Conservation (phyloP, 2,888 invertebrate species). For the Drosophila quinaria region DNA sequence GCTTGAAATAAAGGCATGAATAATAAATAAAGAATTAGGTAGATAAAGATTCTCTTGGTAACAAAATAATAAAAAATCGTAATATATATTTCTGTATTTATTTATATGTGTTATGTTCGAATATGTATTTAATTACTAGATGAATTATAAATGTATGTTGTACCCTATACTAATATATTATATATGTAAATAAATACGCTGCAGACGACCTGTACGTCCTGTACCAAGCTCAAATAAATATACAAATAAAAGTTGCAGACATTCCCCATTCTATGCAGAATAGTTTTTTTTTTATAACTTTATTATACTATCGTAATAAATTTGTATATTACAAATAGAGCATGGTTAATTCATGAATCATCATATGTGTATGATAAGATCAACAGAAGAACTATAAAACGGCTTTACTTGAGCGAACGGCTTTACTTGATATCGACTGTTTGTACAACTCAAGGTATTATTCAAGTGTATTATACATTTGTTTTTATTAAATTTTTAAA, state of each 20-base stretch:
- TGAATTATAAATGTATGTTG: not conserved
- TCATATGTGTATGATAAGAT: not conserved
- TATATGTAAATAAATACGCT: not conserved
- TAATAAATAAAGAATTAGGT: too few relatives aligned
- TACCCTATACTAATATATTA: conserved; percentile 7
- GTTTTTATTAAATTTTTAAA: conserved; percentile 27
- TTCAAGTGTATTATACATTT: conserved; percentile 53
- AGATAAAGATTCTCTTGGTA: not conserved
- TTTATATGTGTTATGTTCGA: conserved; percentile 13
- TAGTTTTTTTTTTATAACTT: not conserved
- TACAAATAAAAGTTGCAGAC: not conserved
- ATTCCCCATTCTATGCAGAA: not conserved
- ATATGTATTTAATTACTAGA: conserved; percentile 19
- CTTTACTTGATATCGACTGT: conserved; percentile 12
- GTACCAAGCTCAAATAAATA: not conserved
- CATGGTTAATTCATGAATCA: not conserved
- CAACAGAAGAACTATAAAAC: not conserved
- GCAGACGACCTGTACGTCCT: not conserved
- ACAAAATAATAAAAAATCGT: conserved; percentile 25
- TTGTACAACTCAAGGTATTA: conserved; percentile 24
- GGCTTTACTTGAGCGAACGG: too few relatives aligned
- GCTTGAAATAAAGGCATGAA: too few relatives aligned
- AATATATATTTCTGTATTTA: not conserved
- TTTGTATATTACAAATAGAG: too few relatives aligned
- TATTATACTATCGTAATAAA: not conserved